Conservation (phyloP, 2,888 invertebrate genomes). For the Pomacea canaliculata region DNA sequence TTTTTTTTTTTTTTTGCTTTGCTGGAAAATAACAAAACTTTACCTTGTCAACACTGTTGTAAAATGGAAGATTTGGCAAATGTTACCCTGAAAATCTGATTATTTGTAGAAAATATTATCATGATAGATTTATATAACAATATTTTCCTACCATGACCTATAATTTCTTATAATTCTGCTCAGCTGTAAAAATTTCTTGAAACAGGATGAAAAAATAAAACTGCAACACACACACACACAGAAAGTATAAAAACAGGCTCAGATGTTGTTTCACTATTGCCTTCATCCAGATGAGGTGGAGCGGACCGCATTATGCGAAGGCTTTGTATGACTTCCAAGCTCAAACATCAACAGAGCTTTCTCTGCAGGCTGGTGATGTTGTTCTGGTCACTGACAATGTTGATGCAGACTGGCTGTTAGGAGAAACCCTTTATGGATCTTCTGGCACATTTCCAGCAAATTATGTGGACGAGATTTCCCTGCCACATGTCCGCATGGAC, state of each 20-base stretch:
- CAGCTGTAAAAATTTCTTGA: too few relatives aligned
- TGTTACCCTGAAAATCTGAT: too few relatives aligned
- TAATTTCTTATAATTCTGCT: too few relatives aligned
- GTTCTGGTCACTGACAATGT: constrained; percentile 52
- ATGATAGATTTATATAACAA: too few relatives aligned
- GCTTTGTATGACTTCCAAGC: constrained; percentile 62
- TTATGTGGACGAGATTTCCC: constrained; percentile 56
- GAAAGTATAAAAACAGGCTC: neutral
- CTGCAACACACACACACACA: constrained; percentile 3
- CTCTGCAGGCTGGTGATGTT: constrained; percentile 57
- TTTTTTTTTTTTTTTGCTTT: too few relatives aligned
- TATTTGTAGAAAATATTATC: too few relatives aligned
- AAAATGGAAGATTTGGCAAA: too few relatives aligned
- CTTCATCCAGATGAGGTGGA: constrained; percentile 54
- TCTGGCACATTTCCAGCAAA: constrained; percentile 61
- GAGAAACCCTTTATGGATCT: constrained; percentile 35
- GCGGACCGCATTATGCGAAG: constrained; percentile 56
- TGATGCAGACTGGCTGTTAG: constrained; percentile 65
- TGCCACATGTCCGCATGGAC: constrained; percentile 50
- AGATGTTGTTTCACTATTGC: neutral
- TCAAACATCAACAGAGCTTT: constrained; percentile 56
- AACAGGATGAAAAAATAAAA: too few relatives aligned
- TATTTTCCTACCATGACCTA: too few relatives aligned
- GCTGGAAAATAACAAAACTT: too few relatives aligned
- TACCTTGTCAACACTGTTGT: too few relatives aligned